Conservation (phyloP, 2,113 vertebrate species). For the Erythrocercus mccallii region DNA sequence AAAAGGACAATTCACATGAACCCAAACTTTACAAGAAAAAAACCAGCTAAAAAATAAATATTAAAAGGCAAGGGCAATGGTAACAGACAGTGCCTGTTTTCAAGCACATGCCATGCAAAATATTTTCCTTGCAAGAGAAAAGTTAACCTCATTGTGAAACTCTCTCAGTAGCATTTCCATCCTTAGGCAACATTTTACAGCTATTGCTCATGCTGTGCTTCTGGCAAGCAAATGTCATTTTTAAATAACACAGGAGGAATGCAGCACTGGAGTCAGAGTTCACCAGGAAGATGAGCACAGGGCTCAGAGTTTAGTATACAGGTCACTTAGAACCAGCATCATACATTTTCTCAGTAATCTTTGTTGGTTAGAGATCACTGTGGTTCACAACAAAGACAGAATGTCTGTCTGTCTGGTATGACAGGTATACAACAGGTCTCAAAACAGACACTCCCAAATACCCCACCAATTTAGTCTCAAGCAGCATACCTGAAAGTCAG, state of each 20-base stretch:
- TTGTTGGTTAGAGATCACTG: not conserved
- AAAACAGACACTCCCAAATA: not conserved
- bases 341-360: not conserved
- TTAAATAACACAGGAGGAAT: not conserved
- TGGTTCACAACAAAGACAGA: not conserved
- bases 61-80: not conserved
- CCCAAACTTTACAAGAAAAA: not conserved
- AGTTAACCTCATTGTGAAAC: conserved; percentile 23
- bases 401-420: not conserved
- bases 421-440: not conserved
- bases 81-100: not conserved
- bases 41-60: not conserved
- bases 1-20: not conserved
- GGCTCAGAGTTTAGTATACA: not conserved
- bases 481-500: not conserved
- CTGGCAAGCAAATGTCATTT: conserved; percentile 24
- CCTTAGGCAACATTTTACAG: conserved; percentile 43
- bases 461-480: not conserved
- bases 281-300: not conserved
- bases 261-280: conserved; percentile 26
- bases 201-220: not conserved
- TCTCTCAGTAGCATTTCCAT: not conserved
- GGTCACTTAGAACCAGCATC: not conserved
- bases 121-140: conserved; percentile 24
- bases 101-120: not conserved